Percentiles rank a stretch among this genome's conserved stretches.
Conservation (phyloP, 2,888 invertebrate species). For the Scaptomyza parva region DNA sequence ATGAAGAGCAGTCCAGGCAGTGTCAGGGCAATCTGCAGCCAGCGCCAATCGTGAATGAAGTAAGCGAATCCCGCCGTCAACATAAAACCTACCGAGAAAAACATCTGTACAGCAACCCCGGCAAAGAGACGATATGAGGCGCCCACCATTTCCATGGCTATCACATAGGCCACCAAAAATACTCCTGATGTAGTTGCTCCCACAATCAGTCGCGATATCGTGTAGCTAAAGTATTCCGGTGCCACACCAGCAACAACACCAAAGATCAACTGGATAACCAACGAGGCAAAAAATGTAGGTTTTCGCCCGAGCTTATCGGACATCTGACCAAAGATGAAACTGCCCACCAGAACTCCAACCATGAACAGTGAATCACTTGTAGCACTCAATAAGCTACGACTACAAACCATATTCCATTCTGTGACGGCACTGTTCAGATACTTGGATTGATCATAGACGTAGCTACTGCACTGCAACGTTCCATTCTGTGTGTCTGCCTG, state of each 20-base stretch:
- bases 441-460: slow-evolving; percentile 87
- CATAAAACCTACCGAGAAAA: slow-evolving; percentile 90
- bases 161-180: slow-evolving; percentile 91
- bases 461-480: slow-evolving; percentile 85
- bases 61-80: slow-evolving; percentile 89
- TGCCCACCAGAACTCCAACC: slow-evolving; percentile 90
- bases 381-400: slow-evolving; percentile 87
- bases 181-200: slow-evolving; percentile 92
- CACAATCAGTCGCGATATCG: slow-evolving; percentile 88
- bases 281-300: slow-evolving; percentile 89
- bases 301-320: slow-evolving; percentile 90
- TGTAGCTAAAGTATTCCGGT: slow-evolving; percentile 89
- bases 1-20: slow-evolving; percentile 89
- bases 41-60: slow-evolving; percentile 89
- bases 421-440: slow-evolving; percentile 88
- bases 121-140: slow-evolving; percentile 89
- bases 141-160: slow-evolving; percentile 91
- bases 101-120: slow-evolving; percentile 90
- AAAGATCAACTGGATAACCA: slow-evolving; percentile 88
- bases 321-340: slow-evolving; percentile 89
- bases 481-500: slow-evolving; percentile 59
- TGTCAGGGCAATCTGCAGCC: slow-evolving; percentile 89
- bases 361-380: slow-evolving; percentile 88
- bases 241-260: slow-evolving; percentile 89
- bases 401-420: slow-evolving; percentile 90